A percentile compares a stretch with the other conserved stretches of the same genome.
phyloP scores from a whole-genome alignment of 2,888 invertebrate genomes.

The Phytoseiulus persimilis region DNA sequence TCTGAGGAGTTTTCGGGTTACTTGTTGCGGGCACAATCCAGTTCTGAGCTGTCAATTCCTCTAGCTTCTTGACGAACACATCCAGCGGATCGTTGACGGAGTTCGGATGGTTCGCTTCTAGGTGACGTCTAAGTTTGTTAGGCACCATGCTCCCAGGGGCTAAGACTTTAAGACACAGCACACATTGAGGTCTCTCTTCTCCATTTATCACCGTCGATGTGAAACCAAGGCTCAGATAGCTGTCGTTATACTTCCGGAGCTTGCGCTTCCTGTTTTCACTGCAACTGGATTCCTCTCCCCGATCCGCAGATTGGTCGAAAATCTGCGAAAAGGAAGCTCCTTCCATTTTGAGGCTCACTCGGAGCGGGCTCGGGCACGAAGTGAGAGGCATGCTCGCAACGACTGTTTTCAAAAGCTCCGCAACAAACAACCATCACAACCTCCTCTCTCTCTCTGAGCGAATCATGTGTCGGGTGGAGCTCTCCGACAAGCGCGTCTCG shows the following conservation, averaged over 20 bases:
- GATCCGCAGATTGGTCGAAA: too few species aligned
- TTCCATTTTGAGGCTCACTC: too few species aligned
- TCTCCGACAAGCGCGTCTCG: too few species aligned
- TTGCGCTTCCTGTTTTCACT: constrained; percentile 12
- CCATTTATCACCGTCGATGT: constrained; percentile 20
- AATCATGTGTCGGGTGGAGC: too few species aligned
- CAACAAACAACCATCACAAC: too few species aligned
- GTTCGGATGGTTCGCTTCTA: constrained; percentile 29
- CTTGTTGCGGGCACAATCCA: background rate
- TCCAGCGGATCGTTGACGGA: background rate
- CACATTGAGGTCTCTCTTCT: constrained; percentile 37
- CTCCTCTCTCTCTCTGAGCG: too few species aligned
- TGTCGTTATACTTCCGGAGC: constrained; percentile 24
- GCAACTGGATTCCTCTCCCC: background rate
- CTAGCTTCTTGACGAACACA: background rate
- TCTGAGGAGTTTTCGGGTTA: background rate
- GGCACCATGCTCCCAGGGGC: constrained; percentile 18
- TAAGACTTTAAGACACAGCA: constrained; percentile 38
- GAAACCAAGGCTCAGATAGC: constrained; percentile 37
- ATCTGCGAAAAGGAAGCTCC: too few species aligned
- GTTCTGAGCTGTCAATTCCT: background rate
- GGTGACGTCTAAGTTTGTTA: constrained; percentile 18
- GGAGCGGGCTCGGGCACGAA: too few species aligned
- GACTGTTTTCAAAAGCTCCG: too few species aligned
- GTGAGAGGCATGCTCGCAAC: too few species aligned